These are phyloP conservation scores for Zonotrichia leucophrys DNA, from an alignment of 2,113 vertebrate genomes.

Conservation along the genomic window DNA sequence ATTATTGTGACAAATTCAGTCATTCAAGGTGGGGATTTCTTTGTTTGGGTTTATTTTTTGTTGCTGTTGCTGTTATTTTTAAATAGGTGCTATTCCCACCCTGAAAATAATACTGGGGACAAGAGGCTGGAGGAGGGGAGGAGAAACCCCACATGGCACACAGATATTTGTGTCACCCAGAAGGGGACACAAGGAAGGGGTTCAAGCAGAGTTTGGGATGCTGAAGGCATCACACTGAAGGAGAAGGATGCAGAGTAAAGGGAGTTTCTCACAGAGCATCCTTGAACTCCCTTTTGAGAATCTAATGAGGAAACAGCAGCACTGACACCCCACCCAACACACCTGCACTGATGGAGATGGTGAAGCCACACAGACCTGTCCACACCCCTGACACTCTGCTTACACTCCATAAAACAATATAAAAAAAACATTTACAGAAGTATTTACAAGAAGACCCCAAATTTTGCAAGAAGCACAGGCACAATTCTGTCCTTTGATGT, in stretches of 20 bases:
- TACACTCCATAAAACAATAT: neutral
- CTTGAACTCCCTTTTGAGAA: neutral
- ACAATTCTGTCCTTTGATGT: neutral
- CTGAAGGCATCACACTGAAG: neutral
- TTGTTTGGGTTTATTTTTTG: neutral
- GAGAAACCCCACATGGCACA: neutral
- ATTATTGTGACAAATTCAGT: constrained; percentile 53
- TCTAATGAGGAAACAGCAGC: neutral
- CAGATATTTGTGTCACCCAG: neutral
- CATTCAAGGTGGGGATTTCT: neutral
- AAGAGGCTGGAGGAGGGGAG: neutral
- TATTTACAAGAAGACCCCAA: neutral
- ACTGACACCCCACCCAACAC: neutral
- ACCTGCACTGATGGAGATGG: accelerated
- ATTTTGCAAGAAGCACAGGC: neutral
- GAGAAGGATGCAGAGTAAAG: neutral
- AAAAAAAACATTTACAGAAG: neutral
- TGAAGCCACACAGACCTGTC: neutral
- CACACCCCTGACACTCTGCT: neutral
- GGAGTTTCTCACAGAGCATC: neutral
- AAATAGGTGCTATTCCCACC: neutral
- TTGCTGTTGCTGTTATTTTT: neutral
- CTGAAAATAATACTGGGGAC: neutral
- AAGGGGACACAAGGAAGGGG: neutral
- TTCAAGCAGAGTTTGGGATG: neutral